Base-by-base conservation (phyloP, 2,888 invertebrate genomes). In the Philereme transversata region DNA sequence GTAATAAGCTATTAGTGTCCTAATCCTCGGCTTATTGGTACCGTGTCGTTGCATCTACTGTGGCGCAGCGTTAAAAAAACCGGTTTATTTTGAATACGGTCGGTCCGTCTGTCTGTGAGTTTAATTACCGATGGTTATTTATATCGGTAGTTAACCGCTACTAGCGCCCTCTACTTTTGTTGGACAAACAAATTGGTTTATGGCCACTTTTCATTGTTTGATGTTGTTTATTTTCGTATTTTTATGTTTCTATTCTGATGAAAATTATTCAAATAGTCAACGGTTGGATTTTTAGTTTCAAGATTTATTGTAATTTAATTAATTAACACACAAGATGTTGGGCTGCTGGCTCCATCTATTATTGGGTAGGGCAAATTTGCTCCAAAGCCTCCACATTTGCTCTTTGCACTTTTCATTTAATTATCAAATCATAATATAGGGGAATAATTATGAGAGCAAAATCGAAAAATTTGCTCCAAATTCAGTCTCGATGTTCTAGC, bases 121-220 rank as follows among this genome's bases (percentile, higher is more conserved):
- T 81, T 83, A 81, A 82, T 82, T 82, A 78, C 82, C 72, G 68
- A 70, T 69, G 70, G 75, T 74, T 82, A 82, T 83, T 81, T 83
- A 82, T 82, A 82, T 74, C 76, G 71, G 64, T 65, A 72, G 71
- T 72, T 69, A 72, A 70, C 71, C 63, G 72, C 63, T 67, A 71
- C 73, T 72, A 76, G 73, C 75, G 75, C 76, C 76, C 75, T 74
- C 77, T 77, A 73, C 77, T 79, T 77, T 78, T 78, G 76, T 72
- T 74, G 72, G 61, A 75, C 79, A 81, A 82, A 83, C 77, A 82
- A 76, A 77, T 78, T 73, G 69, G 70, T 82, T 79, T 75, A 78
- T 73, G 69, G 74, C 62, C 70, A 72, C 68, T 68, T 70, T 61
- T 65, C 63, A 64, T 64, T 66, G 67, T 65, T 67, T 62, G 60